Percentiles rank a stretch among this genome's conserved stretches.
phyloP scores from a whole-genome alignment of 2,888 invertebrate genomes.

The Plebejus anna region DNA sequence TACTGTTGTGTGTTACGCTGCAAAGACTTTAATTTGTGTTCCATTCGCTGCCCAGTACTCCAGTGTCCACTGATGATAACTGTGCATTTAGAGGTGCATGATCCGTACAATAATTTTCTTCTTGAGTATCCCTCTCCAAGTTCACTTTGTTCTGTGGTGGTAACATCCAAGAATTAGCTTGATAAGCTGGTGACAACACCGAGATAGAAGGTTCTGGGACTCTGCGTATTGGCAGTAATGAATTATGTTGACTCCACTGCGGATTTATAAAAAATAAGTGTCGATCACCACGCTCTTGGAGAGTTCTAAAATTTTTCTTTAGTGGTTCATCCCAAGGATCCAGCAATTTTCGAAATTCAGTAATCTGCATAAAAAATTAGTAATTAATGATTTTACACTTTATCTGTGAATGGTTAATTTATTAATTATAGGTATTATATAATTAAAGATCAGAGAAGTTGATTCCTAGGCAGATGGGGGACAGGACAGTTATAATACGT shows the following conservation, averaged over 20 bases:
- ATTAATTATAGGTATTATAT: too few species aligned
- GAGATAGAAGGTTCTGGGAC: constrained; percentile 60
- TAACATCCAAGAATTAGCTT: constrained; percentile 53
- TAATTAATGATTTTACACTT: constrained; percentile 30
- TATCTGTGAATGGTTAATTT: background rate
- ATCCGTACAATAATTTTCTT: constrained; percentile 21
- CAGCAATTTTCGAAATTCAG: constrained; percentile 75
- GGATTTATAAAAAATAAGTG: constrained; percentile 77
- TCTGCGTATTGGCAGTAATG: constrained; percentile 66
- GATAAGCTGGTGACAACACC: constrained; percentile 56
- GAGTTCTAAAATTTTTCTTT: constrained; percentile 72
- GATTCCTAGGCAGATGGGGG: too few species aligned
- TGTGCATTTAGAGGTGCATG: background rate
- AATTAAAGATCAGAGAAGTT: too few species aligned
- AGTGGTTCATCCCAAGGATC: constrained; percentile 75
- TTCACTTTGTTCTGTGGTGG: constrained; percentile 43
- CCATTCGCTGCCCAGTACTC: background rate
- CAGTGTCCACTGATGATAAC: background rate
- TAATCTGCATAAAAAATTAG: constrained; percentile 59
- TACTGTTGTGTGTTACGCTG: background rate
- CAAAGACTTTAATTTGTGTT: background rate
- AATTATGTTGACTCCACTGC: constrained; percentile 71
- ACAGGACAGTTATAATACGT: too few species aligned
- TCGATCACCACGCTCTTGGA: constrained; percentile 64
- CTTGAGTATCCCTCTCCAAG: constrained; percentile 36